A percentile compares a stretch with the other conserved stretches of the same genome.
These are phyloP conservation scores for Notamacropus eugenii DNA, from an alignment of 2,797 vertebrate species.

Conservation along the genomic window DNA sequence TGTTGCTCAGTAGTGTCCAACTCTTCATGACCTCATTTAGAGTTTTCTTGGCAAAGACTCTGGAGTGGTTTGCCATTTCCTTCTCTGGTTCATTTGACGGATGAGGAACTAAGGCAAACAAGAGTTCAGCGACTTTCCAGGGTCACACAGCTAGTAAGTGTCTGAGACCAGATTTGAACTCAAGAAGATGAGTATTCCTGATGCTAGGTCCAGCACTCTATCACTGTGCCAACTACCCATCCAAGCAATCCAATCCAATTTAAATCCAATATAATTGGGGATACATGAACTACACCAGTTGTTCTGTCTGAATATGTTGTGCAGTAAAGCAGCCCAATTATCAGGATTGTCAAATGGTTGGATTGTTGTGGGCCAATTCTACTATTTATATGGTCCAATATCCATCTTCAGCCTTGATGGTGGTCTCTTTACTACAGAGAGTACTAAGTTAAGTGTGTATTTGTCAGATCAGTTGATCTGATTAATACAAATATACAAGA, in stretches of 20 bases:
- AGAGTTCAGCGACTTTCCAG: not conserved
- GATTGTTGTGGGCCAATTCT: not conserved
- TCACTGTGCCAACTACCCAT: not conserved
- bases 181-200: not conserved
- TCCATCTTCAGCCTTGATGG: no score
- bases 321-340: not conserved
- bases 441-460: not conserved
- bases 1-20: not conserved
- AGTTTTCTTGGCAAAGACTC: not conserved
- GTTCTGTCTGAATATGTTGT: no score
- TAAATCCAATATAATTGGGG: not conserved
- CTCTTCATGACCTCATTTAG: not conserved
- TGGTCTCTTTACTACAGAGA: fast-evolving
- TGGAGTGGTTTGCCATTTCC: not conserved
- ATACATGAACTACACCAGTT: not conserved
- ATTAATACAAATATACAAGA: not conserved
- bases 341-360: not conserved
- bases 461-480: not conserved
- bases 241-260: not conserved
- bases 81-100: not conserved
- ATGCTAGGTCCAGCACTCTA: not conserved
- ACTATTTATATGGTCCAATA: not conserved
- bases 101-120: not conserved
- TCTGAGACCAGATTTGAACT: not conserved
- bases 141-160: not conserved